Base-by-base conservation (phyloP, 2,888 invertebrate species). In the Apodemia mormo region DNA sequence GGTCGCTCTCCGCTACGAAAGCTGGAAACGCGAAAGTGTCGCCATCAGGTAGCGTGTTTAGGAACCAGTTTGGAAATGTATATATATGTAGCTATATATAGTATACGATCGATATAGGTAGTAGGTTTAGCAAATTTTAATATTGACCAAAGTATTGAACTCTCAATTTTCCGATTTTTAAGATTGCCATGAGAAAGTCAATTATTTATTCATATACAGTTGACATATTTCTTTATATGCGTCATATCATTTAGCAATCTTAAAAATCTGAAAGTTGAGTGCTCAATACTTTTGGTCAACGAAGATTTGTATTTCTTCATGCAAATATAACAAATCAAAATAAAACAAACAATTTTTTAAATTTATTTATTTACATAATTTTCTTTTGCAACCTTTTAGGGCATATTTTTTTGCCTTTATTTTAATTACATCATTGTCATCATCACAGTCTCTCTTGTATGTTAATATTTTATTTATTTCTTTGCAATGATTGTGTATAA, bases 401-500 rank as follows among this genome's bases (percentile, higher is more conserved):
- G 37, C 68, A 12, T 64, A 64, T 58, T 68, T 71, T 65, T 71
- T 70, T 12, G 68, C 68, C 49, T 73, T 71, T 65, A 68, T n/a
- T 58, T 71, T 70, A 37, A 58, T 67, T n/a, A 56, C 22, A 66
- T 72, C 70, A 7, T 30, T 14, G 45, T 72, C 67, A 69, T 75
- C 71, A 70, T 71, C 71, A 72, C 71, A 71, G 52, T n/a, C 43
- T 73, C 70, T 69, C 56, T 58, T 72, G 22, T 64, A 49, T 4
- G 7, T 58, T 68, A 68, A 65, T 54, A 72, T 72, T 49, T 65
- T 69, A 49, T 70, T 73, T 66, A 73, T 69, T 14, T 73, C 72
- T 67, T 75, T 73, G 37, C 73, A 75, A 30, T 74, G 73, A 65
- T 72, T 72, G n/a, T 68, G 37, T 29, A 74, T 73, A 43, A 73